Percentiles rank a stretch among this genome's conserved stretches.
Evolutionary conservation across 2,797 vertebrate genomes (phyloP).

Genomic region (Sarcoramphus papa): DNA sequence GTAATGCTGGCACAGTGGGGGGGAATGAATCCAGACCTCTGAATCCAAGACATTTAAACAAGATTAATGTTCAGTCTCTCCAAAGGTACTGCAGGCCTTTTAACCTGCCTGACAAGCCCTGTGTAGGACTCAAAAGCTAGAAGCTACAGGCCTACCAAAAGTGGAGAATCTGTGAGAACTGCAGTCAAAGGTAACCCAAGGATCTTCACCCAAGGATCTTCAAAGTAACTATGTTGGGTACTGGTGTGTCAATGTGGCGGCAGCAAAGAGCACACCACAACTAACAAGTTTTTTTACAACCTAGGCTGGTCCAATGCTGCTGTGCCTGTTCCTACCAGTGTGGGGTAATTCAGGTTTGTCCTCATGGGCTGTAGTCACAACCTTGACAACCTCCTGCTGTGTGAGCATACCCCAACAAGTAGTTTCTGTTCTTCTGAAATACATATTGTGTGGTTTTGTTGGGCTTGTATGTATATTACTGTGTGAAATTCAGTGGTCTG

Average conservation of each 20-base stretch:
- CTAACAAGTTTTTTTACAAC: not conserved
- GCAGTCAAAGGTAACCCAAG: not conserved
- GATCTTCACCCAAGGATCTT: not conserved
- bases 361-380: not conserved
- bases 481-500: not conserved
- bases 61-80: not conserved
- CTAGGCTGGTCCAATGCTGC: not conserved
- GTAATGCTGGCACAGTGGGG: not conserved
- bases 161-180: not conserved
- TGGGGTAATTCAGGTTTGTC: not conserved
- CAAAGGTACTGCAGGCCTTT: not conserved
- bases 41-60: not conserved
- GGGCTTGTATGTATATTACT: not conserved
- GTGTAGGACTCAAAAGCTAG: not conserved
- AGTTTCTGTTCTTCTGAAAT: not conserved
- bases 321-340: not conserved
- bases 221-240: not conserved
- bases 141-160: not conserved
- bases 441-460: not conserved
- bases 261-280: not conserved
- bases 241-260: not conserved
- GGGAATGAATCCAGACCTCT: not conserved
- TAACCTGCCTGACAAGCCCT: not conserved
- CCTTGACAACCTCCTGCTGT: not conserved
- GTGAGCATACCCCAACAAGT: not conserved